These are phyloP conservation scores for Crocuta crocuta DNA, from an alignment of 2,113 vertebrate genomes.

Conservation along the genomic window DNA sequence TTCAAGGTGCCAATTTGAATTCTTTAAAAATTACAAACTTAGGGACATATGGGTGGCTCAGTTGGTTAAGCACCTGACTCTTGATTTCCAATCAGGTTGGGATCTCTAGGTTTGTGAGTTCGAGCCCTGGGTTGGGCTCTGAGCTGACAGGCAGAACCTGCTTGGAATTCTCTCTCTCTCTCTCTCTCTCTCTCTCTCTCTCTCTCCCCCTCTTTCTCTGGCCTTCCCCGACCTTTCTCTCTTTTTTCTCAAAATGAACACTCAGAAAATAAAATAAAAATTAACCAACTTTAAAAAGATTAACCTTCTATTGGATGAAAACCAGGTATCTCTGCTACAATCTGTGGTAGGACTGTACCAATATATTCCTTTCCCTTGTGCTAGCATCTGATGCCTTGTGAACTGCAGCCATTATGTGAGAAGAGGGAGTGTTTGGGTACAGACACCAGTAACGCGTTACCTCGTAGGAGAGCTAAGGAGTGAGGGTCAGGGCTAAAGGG, in stretches of 20 bases:
- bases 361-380: background rate
- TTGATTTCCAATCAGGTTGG: too few relatives aligned
- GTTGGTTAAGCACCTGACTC: too few relatives aligned
- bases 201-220: too few relatives aligned
- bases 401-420: background rate
- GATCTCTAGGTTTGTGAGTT: too few relatives aligned
- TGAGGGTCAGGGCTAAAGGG: background rate
- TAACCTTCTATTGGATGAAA: background rate
- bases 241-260: too few relatives aligned
- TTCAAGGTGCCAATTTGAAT: background rate
- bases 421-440: rapidly evolving
- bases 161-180: too few relatives aligned
- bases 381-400: background rate
- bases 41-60: too few relatives aligned
- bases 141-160: too few relatives aligned
- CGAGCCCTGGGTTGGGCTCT: too few relatives aligned
- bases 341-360: background rate
- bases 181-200: too few relatives aligned
- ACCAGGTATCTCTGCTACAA: background rate
- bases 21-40: too few relatives aligned
- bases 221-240: too few relatives aligned
- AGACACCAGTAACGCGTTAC: background rate
- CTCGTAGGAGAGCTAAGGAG: background rate
- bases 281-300: background rate
- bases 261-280: background rate